phyloP scores from a whole-genome alignment of 2,888 invertebrate genomes.

The Phortica okadai region DNA sequence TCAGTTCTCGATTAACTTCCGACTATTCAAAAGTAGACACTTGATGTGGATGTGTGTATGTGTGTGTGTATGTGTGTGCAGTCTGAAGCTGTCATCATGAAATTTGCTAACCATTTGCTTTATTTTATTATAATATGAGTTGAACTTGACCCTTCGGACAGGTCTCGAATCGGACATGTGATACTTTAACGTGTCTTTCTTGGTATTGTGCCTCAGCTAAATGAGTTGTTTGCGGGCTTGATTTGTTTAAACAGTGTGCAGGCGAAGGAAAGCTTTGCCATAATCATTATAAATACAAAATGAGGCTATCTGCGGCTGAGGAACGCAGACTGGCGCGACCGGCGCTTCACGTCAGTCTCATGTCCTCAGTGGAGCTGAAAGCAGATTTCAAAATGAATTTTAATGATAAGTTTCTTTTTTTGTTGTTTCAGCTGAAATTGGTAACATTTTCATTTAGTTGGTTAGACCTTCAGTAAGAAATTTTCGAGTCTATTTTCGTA shows the following conservation, averaged over 20 bases:
- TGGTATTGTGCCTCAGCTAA: neutral
- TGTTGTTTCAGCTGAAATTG: too few species aligned
- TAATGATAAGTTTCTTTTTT: too few species aligned
- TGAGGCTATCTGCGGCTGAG: too few species aligned
- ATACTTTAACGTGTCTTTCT: conserved; percentile 20
- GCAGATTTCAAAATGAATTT: too few species aligned
- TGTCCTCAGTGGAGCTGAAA: too few species aligned
- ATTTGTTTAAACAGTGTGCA: neutral
- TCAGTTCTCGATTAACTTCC: neutral
- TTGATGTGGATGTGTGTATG: neutral
- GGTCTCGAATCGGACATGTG: conserved; percentile 20
- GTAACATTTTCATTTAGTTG: too few species aligned
- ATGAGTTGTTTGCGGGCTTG: conserved; percentile 3
- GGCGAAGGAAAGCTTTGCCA: too few species aligned
- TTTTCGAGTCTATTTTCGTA: too few species aligned
- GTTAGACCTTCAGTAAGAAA: too few species aligned
- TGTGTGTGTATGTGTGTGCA: neutral
- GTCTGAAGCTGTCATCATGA: conserved; percentile 25
- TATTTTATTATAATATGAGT: neutral
- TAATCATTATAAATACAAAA: too few species aligned
- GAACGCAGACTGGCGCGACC: too few species aligned
- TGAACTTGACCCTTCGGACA: conserved; percentile 25
- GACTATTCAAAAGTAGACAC: neutral
- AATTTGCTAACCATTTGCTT: neutral
- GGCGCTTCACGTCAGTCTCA: too few species aligned